Conservation (phyloP, 2,113 vertebrate genomes). For the Athene noctua region DNA sequence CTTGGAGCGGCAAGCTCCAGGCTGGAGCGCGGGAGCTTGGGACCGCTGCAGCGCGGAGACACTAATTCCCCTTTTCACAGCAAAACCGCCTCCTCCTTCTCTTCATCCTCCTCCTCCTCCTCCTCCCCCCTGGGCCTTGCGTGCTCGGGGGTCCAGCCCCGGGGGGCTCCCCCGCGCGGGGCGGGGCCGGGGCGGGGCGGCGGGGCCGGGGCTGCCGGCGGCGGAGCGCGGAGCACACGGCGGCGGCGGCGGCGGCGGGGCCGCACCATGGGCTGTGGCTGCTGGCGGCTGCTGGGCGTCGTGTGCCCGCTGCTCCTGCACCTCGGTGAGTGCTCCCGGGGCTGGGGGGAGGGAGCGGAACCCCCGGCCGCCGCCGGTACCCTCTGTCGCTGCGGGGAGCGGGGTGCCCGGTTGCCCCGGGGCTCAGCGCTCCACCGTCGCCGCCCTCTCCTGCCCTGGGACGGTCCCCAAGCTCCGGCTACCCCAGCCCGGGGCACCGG, state of each 20-base stretch:
- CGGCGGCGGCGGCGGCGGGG: not conserved
- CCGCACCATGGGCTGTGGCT: conserved; percentile 14
- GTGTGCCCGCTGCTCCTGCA: conserved; percentile 14
- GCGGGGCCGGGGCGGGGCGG: not conserved
- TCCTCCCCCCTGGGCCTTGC: not conserved
- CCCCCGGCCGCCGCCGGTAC: not conserved
- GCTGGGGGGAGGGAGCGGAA: not conserved
- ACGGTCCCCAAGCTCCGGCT: no score
- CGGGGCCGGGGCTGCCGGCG: not conserved
- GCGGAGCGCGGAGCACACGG: not conserved
- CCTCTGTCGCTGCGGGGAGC: not conserved
- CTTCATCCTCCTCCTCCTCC: not conserved
- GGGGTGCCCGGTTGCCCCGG: not conserved
- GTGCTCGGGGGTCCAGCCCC: not conserved
- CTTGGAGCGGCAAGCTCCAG: not conserved
- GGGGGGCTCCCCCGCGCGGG: not conserved
- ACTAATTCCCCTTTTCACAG: not conserved
- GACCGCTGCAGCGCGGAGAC: not conserved
- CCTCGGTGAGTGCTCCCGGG: conserved; percentile 1
- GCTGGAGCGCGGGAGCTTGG: not conserved
- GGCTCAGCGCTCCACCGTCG: not conserved
- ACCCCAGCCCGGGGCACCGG: no score
- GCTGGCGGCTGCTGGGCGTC: conserved; percentile 32
- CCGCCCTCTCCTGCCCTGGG: not conserved
- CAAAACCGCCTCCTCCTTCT: not conserved